These are phyloP conservation scores for Megalops atlanticus DNA, from an alignment of 2,113 vertebrate genomes.

Conservation along the genomic window DNA sequence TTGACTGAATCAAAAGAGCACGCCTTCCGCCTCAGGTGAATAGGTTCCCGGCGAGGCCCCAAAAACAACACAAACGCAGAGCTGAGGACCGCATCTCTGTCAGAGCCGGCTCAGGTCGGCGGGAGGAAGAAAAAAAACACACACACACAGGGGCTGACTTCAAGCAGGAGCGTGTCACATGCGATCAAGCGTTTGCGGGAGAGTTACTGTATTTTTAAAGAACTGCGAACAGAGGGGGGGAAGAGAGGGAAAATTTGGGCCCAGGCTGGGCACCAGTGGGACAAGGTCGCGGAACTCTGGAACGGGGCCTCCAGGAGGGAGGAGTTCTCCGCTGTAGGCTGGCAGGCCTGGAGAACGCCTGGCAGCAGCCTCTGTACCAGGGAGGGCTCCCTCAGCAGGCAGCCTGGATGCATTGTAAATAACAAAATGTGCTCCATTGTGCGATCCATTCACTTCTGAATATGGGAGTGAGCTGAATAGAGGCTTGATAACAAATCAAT, in stretches of 20 bases:
- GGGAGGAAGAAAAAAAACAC: constrained; percentile 28
- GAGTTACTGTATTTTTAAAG: constrained; percentile 70
- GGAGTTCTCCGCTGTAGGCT: constrained; percentile 5
- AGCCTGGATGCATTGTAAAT: constrained; percentile 57
- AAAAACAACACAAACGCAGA: not conserved
- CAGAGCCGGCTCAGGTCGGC: not conserved
- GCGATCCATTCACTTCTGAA: constrained; percentile 51
- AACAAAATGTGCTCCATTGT: constrained; percentile 67
- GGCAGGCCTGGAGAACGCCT: constrained; percentile 23
- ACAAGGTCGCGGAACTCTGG: not conserved
- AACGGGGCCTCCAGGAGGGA: not conserved
- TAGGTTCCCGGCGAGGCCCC: not conserved
- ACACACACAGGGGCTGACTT: constrained; percentile 37
- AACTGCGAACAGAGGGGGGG: constrained; percentile 47
- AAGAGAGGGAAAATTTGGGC: not conserved
- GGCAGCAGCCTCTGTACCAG: constrained; percentile 35
- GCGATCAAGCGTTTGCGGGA: constrained; percentile 51
- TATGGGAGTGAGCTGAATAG: constrained; percentile 61
- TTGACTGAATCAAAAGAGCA: not conserved
- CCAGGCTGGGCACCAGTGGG: not conserved
- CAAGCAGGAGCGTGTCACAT: constrained; percentile 61
- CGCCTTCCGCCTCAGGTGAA: not conserved
- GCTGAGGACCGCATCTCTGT: not conserved
- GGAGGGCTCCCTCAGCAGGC: constrained; percentile 48
- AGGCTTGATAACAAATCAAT: constrained; percentile 72